Base-by-base conservation (phyloP, 2,888 invertebrate species). In the Metopia argyrocephala region DNA sequence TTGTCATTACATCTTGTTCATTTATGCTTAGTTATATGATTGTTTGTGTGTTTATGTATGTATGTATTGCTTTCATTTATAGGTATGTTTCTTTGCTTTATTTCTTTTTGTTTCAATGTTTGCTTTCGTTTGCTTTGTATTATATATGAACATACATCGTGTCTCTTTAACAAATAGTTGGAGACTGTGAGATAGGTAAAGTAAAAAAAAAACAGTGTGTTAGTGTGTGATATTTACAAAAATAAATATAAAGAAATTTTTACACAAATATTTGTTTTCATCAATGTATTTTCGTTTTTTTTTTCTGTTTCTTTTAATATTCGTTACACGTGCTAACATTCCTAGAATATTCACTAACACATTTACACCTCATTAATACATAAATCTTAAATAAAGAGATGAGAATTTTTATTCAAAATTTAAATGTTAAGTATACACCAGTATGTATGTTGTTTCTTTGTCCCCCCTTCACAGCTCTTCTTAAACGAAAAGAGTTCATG, bases 311-410 rank as follows among this genome's bases (percentile, higher is more conserved):
- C 18, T 48, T 48, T 6, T n/a, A 48, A 25, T 15, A 57, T 57
- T 57, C 27, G 9, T 27, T 57, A 69, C 76, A 76, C 76, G 68
- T 76, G 68, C 56, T 68, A 31, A n/a, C n/a, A n/a, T n/a, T n/a
- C n/a, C n/a, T n/a, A n/a, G n/a, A n/a, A n/a, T n/a, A n/a, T n/a
- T n/a, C n/a, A n/a, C n/a, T n/a, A n/a, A n/a, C n/a, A n/a, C n/a
- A n/a, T n/a, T 31, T 31, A 31, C 31, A 31, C 12, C 31, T n/a
- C n/a, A n/a, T n/a, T n/a, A n/a, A n/a, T n/a, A n/a, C 31, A 31
- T 31, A 69, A 21, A 69, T 46, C 31, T 38, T 38, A 9, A 12
- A 38, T 38, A 15, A 38, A 38, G 15, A 38, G 38, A 38, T 9
- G 12, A 38, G 7, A 4, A 31, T 7, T 31, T 31, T 31, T 31